Evolutionary conservation across 1,140 invertebrate species (phyloP).

Genomic region (Pissodes strobi): DNA sequence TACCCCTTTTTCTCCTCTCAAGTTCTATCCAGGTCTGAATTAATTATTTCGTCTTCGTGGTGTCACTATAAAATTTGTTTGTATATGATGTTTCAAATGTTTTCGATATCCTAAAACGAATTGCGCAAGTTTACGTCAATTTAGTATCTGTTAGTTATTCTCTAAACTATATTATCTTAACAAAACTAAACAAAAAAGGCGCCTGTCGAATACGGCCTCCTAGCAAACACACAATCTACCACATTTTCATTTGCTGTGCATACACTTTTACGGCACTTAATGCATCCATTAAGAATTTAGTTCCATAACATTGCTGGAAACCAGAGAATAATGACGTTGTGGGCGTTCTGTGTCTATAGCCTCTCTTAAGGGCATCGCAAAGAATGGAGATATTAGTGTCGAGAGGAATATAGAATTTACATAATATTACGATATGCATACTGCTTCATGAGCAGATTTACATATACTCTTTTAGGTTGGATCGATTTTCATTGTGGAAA

Average conservation of each 20-base stretch:
- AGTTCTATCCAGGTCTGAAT: too few relatives aligned
- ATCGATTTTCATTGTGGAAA: slow-evolving; percentile 29
- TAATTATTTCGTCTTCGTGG: too few relatives aligned
- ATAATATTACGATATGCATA: slow-evolving; percentile 34
- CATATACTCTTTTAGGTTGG: slow-evolving; percentile 19
- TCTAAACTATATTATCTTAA: too few relatives aligned
- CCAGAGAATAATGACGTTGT: slow-evolving; percentile 12
- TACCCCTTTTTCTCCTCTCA: too few relatives aligned
- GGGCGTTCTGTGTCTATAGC: background rate
- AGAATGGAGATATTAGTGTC: slow-evolving; percentile 22
- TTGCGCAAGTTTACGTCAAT: too few relatives aligned
- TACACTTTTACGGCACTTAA: background rate
- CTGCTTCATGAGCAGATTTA: slow-evolving; percentile 27
- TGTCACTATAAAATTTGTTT: too few relatives aligned
- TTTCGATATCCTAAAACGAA: too few relatives aligned
- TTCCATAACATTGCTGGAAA: slow-evolving; percentile 9
- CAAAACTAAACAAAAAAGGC: too few relatives aligned
- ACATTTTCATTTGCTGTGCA: background rate
- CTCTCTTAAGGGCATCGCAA: slow-evolving; percentile 3
- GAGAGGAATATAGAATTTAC: slow-evolving; percentile 25
- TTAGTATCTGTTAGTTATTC: too few relatives aligned
- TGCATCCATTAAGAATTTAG: slow-evolving; percentile 5
- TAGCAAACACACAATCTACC: too few relatives aligned
- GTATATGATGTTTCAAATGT: too few relatives aligned
- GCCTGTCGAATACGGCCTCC: too few relatives aligned